Evolutionary conservation across 2,113 vertebrate genomes (phyloP).

Genomic region (Rhea americana): DNA sequence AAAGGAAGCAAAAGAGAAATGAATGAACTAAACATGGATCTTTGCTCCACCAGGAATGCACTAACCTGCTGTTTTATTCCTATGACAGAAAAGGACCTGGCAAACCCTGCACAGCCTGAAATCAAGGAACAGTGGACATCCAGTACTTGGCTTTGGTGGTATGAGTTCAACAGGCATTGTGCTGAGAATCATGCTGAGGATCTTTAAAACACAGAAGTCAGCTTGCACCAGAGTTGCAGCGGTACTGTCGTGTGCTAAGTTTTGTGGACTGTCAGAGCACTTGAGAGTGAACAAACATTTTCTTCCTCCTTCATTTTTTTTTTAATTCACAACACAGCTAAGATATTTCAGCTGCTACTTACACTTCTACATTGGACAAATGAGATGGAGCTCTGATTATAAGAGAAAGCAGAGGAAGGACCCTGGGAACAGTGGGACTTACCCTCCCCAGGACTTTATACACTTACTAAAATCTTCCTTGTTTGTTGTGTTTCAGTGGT

Average conservation of each 20-base stretch:
- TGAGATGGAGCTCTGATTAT: neutral
- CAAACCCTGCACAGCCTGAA: neutral
- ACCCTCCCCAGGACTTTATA: neutral
- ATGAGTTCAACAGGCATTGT: neutral
- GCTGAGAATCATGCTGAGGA: neutral
- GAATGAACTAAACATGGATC: neutral
- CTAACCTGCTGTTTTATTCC: neutral
- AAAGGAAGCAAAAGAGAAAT: neutral
- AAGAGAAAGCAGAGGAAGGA: neutral
- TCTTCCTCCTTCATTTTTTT: neutral
- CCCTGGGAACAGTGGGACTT: neutral
- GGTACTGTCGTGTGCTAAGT: neutral
- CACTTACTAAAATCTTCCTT: neutral
- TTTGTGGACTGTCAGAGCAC: neutral
- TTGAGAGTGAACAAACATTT: neutral
- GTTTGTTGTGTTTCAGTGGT: neutral
- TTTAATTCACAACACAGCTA: neutral
- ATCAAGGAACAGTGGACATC: neutral
- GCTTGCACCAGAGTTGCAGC: neutral
- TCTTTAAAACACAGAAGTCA: neutral
- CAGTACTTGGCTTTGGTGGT: neutral
- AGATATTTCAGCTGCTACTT: neutral
- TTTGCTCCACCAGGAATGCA: neutral
- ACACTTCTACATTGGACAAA: neutral
- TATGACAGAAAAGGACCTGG: neutral